Conservation (phyloP, 1,140 invertebrate species). For the Ganaspis sp. region DNA sequence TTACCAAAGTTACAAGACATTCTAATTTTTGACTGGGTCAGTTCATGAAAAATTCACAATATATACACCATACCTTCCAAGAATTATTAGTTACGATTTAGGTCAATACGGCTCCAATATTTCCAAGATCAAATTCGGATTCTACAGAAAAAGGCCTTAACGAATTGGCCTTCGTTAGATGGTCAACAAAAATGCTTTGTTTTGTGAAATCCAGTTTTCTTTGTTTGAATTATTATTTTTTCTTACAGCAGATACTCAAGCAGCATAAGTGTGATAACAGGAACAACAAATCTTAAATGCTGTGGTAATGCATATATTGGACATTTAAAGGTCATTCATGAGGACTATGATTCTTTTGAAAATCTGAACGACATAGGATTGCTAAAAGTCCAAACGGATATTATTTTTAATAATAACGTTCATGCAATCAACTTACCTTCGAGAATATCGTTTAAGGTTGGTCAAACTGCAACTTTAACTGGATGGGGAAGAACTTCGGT, state of each 20-base stretch:
- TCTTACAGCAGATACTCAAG: neutral
- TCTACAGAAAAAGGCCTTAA: no score
- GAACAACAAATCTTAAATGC: neutral
- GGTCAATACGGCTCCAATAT: no score
- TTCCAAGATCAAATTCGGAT: no score
- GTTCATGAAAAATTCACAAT: no score
- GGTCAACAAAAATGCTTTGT: no score
- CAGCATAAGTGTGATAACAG: neutral
- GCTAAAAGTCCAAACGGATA: neutral
- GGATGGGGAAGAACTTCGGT: constrained; percentile 18
- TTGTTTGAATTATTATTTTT: neutral
- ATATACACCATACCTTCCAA: no score
- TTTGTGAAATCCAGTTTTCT: no score
- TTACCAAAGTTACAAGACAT: no score
- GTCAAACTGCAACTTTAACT: neutral
- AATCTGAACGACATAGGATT: neutral
- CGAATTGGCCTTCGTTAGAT: no score
- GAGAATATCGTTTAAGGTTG: neutral
- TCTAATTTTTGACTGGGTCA: no score
- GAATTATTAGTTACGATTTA: no score
- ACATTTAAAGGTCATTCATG: neutral
- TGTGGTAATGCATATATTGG: neutral
- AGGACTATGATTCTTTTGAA: neutral
- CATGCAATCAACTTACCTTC: neutral
- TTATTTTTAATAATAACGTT: neutral